phyloP scores from a whole-genome alignment of 2,113 vertebrate genomes.

The Amphiprion ocellaris region DNA sequence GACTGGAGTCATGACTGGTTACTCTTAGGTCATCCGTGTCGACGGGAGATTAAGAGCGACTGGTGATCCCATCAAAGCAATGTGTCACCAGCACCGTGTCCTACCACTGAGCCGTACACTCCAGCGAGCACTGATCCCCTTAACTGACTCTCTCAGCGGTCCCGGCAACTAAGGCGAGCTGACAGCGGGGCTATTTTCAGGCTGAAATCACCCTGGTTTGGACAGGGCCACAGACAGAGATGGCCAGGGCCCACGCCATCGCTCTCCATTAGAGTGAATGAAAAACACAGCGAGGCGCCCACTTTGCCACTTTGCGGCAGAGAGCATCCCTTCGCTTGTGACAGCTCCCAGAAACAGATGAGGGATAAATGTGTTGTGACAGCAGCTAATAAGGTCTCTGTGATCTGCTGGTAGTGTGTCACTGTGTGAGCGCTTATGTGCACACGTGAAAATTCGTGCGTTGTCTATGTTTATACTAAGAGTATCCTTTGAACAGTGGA shows the following conservation, averaged over 20 bases:
- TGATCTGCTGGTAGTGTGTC: conserved; percentile 63
- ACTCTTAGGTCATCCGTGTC: conserved; percentile 76
- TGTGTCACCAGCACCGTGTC: conserved; percentile 68
- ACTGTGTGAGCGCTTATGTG: conserved; percentile 8
- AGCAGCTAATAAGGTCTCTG: conserved; percentile 85
- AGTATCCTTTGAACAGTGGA: conserved; percentile 35
- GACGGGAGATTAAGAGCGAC: conserved; percentile 66
- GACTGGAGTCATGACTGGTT: conserved; percentile 53
- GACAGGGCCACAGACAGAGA: conserved; percentile 82
- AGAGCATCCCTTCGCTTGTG: conserved; percentile 82
- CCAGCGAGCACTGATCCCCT: conserved; percentile 85
- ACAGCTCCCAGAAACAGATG: conserved; percentile 81
- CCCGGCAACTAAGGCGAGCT: conserved; percentile 61
- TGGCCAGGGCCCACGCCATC: conserved; percentile 83
- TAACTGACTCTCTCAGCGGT: conserved; percentile 83
- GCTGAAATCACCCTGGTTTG: conserved; percentile 79
- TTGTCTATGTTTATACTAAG: conserved; percentile 27
- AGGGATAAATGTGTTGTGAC: conserved; percentile 88
- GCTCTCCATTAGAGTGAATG: conserved; percentile 85
- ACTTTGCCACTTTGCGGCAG: conserved; percentile 78
- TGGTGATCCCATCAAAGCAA: conserved; percentile 72
- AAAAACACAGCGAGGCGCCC: conserved; percentile 81
- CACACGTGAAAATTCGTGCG: conserved; percentile 8
- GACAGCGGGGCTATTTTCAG: conserved; percentile 81
- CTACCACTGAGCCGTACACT: conserved; percentile 80